Percentiles rank a stretch among this genome's conserved stretches.
Conservation (phyloP, 1,140 invertebrate species). For the Proctacanthus coquilletti region DNA sequence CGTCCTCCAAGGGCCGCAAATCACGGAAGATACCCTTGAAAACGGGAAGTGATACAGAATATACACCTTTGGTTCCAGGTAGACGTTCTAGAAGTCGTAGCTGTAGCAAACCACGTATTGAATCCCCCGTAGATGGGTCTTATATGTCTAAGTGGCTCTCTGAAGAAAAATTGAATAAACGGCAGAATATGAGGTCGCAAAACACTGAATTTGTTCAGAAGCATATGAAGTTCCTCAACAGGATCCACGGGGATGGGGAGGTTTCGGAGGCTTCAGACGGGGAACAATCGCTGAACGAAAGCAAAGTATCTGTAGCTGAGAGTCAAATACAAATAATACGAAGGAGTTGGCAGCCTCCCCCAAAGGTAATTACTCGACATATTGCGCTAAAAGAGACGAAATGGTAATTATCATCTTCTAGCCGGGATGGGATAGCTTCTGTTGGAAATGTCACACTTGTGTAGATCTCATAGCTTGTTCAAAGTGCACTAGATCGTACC, state of each 20-base stretch:
- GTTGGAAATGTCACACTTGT: slow-evolving; percentile 74
- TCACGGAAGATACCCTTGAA: background rate
- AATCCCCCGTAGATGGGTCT: background rate
- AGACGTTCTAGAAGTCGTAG: background rate
- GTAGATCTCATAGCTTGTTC: slow-evolving; percentile 45
- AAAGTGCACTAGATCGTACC: slow-evolving; percentile 73
- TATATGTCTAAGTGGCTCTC: slow-evolving; percentile 5
- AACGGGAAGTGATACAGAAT: slow-evolving; percentile 5
- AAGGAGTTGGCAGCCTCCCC: slow-evolving; percentile 13
- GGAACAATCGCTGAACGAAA: background rate
- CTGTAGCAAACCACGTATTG: background rate
- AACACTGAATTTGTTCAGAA: slow-evolving; percentile 42
- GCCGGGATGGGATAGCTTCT: slow-evolving; percentile 54
- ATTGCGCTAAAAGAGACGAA: background rate
- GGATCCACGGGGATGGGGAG: slow-evolving; percentile 12
- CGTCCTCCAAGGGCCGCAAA: too few species aligned
- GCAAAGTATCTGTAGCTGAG: slow-evolving; percentile 1
- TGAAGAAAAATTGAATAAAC: slow-evolving; percentile 7
- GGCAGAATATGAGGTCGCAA: slow-evolving; percentile 33
- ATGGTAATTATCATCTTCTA: slow-evolving; percentile 3
- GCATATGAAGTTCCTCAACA: slow-evolving; percentile 37
- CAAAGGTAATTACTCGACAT: slow-evolving; percentile 11
- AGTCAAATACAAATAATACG: slow-evolving; percentile 4
- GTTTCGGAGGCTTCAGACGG: slow-evolving; percentile 6
- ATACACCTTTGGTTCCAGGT: background rate